These are phyloP conservation scores for Volucella bombylans DNA, from an alignment of 2,888 invertebrate genomes.

Conservation along the genomic window DNA sequence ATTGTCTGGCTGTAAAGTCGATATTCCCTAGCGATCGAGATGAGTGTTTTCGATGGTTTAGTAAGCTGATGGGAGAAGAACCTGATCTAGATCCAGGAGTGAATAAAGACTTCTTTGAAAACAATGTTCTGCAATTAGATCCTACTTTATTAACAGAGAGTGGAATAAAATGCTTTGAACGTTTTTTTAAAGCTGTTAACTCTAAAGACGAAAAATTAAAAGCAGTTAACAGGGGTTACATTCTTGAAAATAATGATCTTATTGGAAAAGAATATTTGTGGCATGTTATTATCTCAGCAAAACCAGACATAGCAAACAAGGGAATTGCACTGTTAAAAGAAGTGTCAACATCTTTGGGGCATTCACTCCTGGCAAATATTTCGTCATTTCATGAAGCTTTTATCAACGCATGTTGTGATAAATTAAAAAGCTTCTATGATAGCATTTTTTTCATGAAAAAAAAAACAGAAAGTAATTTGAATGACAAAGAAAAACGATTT, in stretches of 20 bases:
- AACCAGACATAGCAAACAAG: constrained; percentile 95
- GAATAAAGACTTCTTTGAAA: constrained; percentile 97
- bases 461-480: constrained; percentile 28
- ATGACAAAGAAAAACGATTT: constrained; percentile 47
- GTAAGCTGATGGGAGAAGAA: constrained; percentile 97
- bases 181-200: constrained; percentile 90
- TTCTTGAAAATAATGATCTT: constrained; percentile 96
- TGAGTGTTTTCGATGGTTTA: constrained; percentile 99
- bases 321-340: constrained; percentile 96
- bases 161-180: constrained; percentile 94
- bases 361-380: constrained; percentile 89
- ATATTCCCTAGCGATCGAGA: constrained; percentile 96
- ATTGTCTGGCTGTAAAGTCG: constrained; percentile 95
- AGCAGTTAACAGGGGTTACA: constrained; percentile 91
- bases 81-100: constrained; percentile 98
- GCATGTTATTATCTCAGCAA: constrained; percentile 94
- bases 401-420: constrained; percentile 95
- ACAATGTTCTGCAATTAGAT: constrained; percentile 95
- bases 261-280: constrained; percentile 98
- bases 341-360: constrained; percentile 96
- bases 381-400: constrained; percentile 95
- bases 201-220: constrained; percentile 96
- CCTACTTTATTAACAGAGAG: constrained; percentile 95
- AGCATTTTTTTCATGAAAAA: constrained; percentile 79
- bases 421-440: constrained; percentile 90